Conservation (phyloP, 1,140 invertebrate species). For the Aphis gossypii region DNA sequence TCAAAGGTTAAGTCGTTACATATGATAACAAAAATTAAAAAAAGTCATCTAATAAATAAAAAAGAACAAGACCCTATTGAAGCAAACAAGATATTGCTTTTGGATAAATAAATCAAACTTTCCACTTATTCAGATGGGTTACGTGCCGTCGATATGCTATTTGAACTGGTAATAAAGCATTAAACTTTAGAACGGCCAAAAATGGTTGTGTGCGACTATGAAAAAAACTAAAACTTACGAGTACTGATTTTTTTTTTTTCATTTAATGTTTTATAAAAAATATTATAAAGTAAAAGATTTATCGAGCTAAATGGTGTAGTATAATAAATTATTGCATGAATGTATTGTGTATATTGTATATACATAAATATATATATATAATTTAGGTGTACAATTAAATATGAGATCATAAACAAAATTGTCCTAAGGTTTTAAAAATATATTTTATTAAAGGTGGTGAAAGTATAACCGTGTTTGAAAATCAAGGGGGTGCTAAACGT, state of each 20-base stretch:
- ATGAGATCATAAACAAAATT: background rate
- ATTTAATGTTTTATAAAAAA: background rate
- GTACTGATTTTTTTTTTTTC: background rate
- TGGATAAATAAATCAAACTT: conserved; percentile 11
- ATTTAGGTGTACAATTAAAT: background rate
- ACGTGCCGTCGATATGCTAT: no score
- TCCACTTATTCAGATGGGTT: background rate
- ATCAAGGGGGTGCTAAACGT: background rate
- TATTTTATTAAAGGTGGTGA: no score
- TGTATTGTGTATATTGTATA: background rate
- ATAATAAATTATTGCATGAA: background rate
- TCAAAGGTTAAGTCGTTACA: background rate
- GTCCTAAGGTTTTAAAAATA: background rate
- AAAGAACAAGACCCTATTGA: background rate
- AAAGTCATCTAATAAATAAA: background rate
- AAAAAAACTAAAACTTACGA: conserved; percentile 16
- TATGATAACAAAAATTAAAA: background rate
- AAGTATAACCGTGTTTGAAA: conserved; percentile 5
- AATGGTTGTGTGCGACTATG: background rate
- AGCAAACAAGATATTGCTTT: background rate
- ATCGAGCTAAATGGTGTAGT: background rate
- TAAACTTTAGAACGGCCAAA: background rate
- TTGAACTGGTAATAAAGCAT: background rate
- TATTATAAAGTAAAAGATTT: background rate
- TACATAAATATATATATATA: background rate